These are phyloP conservation scores for Periplaneta americana DNA, from an alignment of 1,140 invertebrate species.

Conservation along the genomic window DNA sequence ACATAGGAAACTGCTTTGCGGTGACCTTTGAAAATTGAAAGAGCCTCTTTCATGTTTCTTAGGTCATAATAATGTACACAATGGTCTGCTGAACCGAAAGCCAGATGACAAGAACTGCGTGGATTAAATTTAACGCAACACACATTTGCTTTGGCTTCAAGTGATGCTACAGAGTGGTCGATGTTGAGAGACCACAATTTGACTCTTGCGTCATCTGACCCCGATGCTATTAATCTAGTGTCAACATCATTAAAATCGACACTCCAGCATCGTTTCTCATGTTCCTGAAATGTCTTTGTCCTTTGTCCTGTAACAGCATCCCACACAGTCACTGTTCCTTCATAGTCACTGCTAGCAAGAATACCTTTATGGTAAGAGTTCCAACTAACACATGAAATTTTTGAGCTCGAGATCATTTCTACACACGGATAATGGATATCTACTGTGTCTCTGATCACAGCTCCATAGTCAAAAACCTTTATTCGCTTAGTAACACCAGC, in stretches of 20 bases:
- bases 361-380: slow-evolving; percentile 88
- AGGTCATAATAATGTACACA: slow-evolving; percentile 97
- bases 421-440: slow-evolving; percentile 90
- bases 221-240: slow-evolving; percentile 85
- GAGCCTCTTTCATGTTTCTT: slow-evolving; percentile 73
- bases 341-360: slow-evolving; percentile 92
- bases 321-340: slow-evolving; percentile 91
- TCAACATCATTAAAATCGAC: slow-evolving; percentile 94
- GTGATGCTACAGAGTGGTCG: slow-evolving; percentile 79
- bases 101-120: slow-evolving; percentile 74
- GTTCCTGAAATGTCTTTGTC: slow-evolving; percentile 76
- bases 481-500: slow-evolving; percentile 95
- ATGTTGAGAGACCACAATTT: slow-evolving; percentile 89
- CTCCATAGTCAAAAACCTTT: slow-evolving; percentile 88
- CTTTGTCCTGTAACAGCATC: slow-evolving; percentile 77
- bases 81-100: slow-evolving; percentile 94
- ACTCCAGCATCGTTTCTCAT: slow-evolving; percentile 95
- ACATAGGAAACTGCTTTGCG: slow-evolving; percentile 95
- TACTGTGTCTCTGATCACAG: slow-evolving; percentile 75
- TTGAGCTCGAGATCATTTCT: slow-evolving; percentile 91
- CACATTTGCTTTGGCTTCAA: slow-evolving; percentile 91
- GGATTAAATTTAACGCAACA: slow-evolving; percentile 98
- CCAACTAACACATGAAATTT: slow-evolving; percentile 94
- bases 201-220: slow-evolving; percentile 91
- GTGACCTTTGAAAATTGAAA: slow-evolving; percentile 86